Evolutionary conservation across 1,140 invertebrate genomes (phyloP).

Genomic region (Drosophila triauraria): DNA sequence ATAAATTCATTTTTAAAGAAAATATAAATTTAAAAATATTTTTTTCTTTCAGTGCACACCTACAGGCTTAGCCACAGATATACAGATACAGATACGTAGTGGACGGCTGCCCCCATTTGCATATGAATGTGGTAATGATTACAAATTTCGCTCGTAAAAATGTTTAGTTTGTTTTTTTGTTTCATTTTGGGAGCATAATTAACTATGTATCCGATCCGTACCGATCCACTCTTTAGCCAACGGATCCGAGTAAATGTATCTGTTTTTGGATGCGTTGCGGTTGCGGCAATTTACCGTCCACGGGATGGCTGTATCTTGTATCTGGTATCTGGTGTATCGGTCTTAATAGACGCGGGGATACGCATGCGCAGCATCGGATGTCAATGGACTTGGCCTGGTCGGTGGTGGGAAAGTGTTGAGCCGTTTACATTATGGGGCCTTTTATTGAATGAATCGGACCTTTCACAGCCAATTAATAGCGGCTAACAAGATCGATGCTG

Average conservation of each 20-base stretch:
- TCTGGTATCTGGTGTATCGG: conserved; percentile 67
- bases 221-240: conserved; percentile 6
- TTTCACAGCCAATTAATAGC: conserved; percentile 81
- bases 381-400: conserved; percentile 67
- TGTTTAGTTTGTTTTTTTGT: conserved; percentile 74
- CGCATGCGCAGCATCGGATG: conserved; percentile 57
- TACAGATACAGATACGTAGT: conserved; percentile 37
- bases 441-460: conserved; percentile 80
- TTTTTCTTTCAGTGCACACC: conserved; percentile 9
- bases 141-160: conserved; percentile 84
- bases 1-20: no score
- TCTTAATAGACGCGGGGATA: conserved; percentile 57
- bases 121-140: conserved; percentile 84
- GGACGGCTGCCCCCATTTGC: conserved; percentile 65
- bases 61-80: conserved; percentile 30
- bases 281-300: conserved; percentile 69
- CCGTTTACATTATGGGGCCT: conserved; percentile 69
- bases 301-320: conserved; percentile 52
- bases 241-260: background rate
- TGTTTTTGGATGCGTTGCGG: conserved; percentile 43
- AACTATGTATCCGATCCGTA: conserved; percentile 67
- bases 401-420: conserved; percentile 79
- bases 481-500: conserved; percentile 79
- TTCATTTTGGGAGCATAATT: conserved; percentile 71
- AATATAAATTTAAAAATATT: no score